Conservation (phyloP, 2,888 invertebrate species). For the Plagodis pulveraria region DNA sequence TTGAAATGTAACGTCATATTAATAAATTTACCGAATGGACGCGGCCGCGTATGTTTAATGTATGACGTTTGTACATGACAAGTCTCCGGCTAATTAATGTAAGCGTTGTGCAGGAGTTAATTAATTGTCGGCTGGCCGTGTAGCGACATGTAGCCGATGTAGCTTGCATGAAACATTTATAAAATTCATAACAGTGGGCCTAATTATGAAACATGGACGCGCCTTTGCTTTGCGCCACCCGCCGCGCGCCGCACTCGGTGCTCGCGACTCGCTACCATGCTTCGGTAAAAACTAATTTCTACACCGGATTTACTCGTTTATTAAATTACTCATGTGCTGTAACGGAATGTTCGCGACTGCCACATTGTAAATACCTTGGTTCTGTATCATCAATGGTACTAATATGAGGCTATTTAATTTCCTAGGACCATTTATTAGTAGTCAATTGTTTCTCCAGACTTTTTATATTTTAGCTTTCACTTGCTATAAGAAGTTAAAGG, state of each 20-base stretch:
- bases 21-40: conserved; percentile 61
- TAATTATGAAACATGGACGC: conserved; percentile 76
- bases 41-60: conserved; percentile 65
- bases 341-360: conserved; percentile 39
- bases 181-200: conserved; percentile 78
- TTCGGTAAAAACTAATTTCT: conserved; percentile 66
- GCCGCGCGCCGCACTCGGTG: conserved; percentile 48
- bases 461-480: not conserved
- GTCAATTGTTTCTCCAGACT: conserved; percentile 1
- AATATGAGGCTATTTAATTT: conserved; percentile 32
- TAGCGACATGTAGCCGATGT: conserved; percentile 39
- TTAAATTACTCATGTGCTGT: conserved; percentile 56
- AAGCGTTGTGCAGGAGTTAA: conserved; percentile 77
- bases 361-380: conserved; percentile 40
- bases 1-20: conserved; percentile 56
- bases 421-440: conserved; percentile 25
- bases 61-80: conserved; percentile 71
- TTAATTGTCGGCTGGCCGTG: conserved; percentile 75
- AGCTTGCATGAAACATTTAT: conserved; percentile 81
- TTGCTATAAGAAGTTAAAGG: too few species aligned
- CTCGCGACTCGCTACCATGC: conserved; percentile 49
- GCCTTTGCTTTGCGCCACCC: conserved; percentile 72
- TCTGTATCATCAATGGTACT: conserved; percentile 33
- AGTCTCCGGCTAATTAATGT: conserved; percentile 76
- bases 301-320: conserved; percentile 56